Percentiles rank a stretch among this genome's conserved stretches.
phyloP scores from a whole-genome alignment of 2,888 invertebrate species.

The Tinea pellionella region DNA sequence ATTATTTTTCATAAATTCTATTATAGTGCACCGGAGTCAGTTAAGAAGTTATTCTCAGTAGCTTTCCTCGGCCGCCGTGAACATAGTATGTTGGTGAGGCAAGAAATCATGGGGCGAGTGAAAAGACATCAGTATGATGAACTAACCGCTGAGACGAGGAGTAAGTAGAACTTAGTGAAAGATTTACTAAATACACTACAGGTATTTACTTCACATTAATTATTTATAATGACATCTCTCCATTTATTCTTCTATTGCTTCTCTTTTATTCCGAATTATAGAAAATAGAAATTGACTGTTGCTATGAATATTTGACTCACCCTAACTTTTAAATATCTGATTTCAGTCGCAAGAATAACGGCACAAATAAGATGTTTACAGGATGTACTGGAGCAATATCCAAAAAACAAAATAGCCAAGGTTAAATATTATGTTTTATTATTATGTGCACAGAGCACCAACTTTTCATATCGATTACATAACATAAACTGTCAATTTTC shows the following conservation, averaged over 20 bases:
- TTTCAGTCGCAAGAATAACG: constrained; percentile 83
- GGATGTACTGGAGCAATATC: constrained; percentile 67
- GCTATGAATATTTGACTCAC: no score
- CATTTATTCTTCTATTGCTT: no score
- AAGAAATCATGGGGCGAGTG: constrained; percentile 71
- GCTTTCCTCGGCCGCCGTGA: constrained; percentile 73
- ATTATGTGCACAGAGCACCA: no score
- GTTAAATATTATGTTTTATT: constrained; percentile 34
- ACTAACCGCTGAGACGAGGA: constrained; percentile 76
- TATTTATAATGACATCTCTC: no score
- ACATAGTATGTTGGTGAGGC: constrained; percentile 54
- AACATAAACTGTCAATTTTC: no score
- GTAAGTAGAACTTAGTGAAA: constrained; percentile 67
- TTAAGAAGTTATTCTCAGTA: constrained; percentile 78
- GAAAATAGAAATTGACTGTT: no score
- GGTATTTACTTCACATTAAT: no score
- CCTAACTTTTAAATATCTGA: neutral
- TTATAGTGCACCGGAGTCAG: constrained; percentile 77
- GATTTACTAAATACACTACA: no score
- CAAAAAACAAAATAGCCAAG: constrained; percentile 68
- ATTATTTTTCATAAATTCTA: no score
- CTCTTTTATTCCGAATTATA: no score
- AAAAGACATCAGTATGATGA: constrained; percentile 77
- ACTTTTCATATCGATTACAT: no score
- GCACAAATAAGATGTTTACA: constrained; percentile 78